Evolutionary conservation across 1,140 invertebrate species (phyloP), one percentile per base, ranked within the genome.

Genomic region (Drosophila orosa): DNA sequence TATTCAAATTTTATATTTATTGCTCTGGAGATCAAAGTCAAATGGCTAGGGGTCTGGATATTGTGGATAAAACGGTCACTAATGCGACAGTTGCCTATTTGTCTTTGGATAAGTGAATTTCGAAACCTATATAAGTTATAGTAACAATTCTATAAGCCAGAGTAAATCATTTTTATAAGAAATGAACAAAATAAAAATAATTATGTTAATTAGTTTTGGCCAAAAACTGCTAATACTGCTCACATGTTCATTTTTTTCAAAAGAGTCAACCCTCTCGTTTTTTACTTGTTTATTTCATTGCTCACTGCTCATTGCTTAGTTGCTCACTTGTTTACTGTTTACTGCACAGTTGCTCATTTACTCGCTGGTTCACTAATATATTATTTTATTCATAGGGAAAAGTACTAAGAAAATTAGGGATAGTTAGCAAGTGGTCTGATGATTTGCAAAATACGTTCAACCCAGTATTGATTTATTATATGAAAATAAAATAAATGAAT

Each of bases 1-100:
- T 22, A 74, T 74, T 62, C 56, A 58, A 50, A 75, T 58, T 39
- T 50, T 12, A 61, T 66, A 83, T 83, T 75, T 75, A 83, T 77
- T 22, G 57, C 71, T 12, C 9, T 35, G 24, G 37, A 65, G 66
- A 65, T 68, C 65, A 65, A 68, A 68, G 65, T 68, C 65, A 42
- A 42, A 15, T 52, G 66, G 24, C 66, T 12, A 9, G 47, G 47
- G 63, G 45, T 22, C 25, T 27, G 31, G 25, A 27, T 39, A 25
- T 69, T 19, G 40, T 42, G 24, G 63, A 69, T 69, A 17, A 44
- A 66, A 33, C 66, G 31, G 39, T 69, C 27, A 69, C 66, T 65
- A 66, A 66, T 66, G 60, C 63, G 40, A 66, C 31, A 65, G 59
- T 66, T 12, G 4, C 12, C 31, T 3, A 56, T 45, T 35, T 69